These are phyloP conservation scores for Paradisaea rubra DNA, from an alignment of 2,113 vertebrate genomes.

Conservation along the genomic window DNA sequence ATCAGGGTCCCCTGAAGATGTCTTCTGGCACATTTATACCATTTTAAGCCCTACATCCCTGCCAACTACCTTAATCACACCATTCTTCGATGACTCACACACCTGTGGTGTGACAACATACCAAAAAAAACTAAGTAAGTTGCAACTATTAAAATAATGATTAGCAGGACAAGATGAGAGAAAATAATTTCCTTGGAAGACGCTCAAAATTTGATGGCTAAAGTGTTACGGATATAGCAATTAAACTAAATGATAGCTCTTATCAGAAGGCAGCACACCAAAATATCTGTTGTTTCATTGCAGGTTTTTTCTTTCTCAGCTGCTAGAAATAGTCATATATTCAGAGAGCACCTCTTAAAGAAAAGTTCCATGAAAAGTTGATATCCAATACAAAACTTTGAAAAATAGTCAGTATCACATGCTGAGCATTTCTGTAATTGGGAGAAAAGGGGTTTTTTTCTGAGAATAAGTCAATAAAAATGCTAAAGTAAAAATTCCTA, in stretches of 20 bases:
- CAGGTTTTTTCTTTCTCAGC: not conserved
- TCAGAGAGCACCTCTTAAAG: not conserved
- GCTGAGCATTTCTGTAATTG: not conserved
- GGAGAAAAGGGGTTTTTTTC: fast-evolving
- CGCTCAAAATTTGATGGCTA: constrained; percentile 13
- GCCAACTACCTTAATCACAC: not conserved
- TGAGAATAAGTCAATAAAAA: not conserved
- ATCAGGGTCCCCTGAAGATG: not conserved
- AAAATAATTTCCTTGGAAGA: constrained; percentile 10
- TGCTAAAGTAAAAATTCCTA: not conserved
- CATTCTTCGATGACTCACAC: not conserved
- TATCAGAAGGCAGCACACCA: not conserved
- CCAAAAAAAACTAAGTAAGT: not conserved
- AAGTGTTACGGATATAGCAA: not conserved
- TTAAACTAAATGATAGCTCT: constrained; percentile 6
- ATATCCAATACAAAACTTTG: not conserved
- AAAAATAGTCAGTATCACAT: not conserved
- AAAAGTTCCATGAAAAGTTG: not conserved
- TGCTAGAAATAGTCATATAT: not conserved
- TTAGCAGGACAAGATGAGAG: not conserved
- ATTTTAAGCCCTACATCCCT: not conserved
- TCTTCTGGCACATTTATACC: not conserved
- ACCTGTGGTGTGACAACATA: not conserved
- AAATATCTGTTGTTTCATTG: not conserved
- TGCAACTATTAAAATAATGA: not conserved